These are phyloP conservation scores for Gymnobelideus leadbeateri DNA, from an alignment of 2,113 vertebrate species.

Conservation along the genomic window DNA sequence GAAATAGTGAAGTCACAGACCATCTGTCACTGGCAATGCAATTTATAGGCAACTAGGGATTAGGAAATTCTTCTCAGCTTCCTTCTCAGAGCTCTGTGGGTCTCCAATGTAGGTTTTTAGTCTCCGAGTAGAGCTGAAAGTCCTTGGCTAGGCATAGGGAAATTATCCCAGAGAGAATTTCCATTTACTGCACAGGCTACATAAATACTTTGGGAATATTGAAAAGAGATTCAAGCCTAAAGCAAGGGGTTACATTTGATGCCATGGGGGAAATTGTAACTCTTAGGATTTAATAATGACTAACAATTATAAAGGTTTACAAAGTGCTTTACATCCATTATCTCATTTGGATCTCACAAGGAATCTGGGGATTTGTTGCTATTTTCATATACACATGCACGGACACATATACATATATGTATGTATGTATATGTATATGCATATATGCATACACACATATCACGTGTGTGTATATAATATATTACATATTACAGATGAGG, in stretches of 20 bases:
- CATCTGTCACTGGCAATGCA: background rate
- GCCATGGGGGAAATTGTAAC: background rate
- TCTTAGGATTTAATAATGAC: background rate
- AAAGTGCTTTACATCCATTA: slow-evolving; percentile 7
- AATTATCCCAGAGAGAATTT: background rate
- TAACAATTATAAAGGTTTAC: slow-evolving; percentile 1
- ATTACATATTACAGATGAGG: slow-evolving; percentile 4
- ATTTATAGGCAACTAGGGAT: background rate
- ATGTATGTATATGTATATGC: no score
- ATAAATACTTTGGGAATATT: background rate
- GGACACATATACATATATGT: no score
- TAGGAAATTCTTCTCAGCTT: background rate
- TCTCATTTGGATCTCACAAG: slow-evolving; percentile 27
- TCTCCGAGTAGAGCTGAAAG: background rate
- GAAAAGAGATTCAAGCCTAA: background rate
- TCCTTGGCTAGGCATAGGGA: background rate
- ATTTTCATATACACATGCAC: background rate
- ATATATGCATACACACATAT: no score
- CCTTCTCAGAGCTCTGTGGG: background rate
- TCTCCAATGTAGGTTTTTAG: background rate
- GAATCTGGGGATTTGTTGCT: background rate
- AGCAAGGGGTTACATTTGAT: background rate
- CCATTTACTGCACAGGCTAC: background rate
- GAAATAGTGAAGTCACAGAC: background rate
- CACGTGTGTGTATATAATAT: no score